phyloP scores from a whole-genome alignment of 2,113 vertebrate genomes.

The Sylvietta virens region DNA sequence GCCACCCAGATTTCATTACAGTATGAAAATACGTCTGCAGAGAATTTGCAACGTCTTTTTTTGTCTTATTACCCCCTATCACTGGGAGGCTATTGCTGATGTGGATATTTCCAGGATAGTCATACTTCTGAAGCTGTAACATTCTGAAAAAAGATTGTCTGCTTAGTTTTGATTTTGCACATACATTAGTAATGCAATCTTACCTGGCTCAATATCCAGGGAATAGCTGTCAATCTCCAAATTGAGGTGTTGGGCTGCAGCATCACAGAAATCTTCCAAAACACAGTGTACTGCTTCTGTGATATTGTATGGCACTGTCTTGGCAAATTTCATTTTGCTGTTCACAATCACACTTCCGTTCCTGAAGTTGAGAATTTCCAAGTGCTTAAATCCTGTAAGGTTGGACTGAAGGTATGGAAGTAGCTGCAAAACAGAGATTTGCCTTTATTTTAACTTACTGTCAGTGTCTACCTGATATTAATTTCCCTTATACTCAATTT shows the following conservation, averaged over 20 bases:
- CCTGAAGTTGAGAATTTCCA: slow-evolving; percentile 92
- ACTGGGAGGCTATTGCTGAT: background rate
- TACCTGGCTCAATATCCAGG: slow-evolving; percentile 88
- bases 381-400: slow-evolving; percentile 89
- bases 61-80: background rate
- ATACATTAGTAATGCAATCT: background rate
- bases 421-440: slow-evolving; percentile 72
- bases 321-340: slow-evolving; percentile 86
- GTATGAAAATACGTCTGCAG: background rate
- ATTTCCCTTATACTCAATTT: background rate
- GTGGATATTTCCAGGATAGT: background rate
- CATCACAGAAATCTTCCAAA: slow-evolving; percentile 83
- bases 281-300: slow-evolving; percentile 82
- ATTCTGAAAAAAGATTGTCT: background rate
- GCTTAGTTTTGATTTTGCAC: background rate
- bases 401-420: slow-evolving; percentile 87
- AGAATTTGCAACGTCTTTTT: background rate
- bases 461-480: background rate
- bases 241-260: slow-evolving; percentile 71
- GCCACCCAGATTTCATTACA: background rate
- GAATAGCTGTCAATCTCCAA: slow-evolving; percentile 88
- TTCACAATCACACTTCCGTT: slow-evolving; percentile 91
- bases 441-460: background rate
- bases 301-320: slow-evolving; percentile 87
- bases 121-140: background rate